These are phyloP conservation scores for Pseudomyrmex cubaensis DNA, from an alignment of 1,140 invertebrate genomes.

Conservation along the genomic window DNA sequence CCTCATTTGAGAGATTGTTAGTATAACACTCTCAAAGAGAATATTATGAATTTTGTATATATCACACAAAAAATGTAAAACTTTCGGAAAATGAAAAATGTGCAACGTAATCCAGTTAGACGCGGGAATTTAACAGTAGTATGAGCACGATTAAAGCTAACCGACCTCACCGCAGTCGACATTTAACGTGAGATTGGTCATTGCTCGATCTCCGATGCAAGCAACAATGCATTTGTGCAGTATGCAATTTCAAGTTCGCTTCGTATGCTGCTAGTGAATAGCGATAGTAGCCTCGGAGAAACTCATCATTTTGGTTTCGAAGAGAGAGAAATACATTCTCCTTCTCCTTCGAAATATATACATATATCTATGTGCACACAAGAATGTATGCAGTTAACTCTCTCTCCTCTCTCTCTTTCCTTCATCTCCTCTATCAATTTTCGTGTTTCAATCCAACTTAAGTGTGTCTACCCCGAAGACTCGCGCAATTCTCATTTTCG, in stretches of 20 bases:
- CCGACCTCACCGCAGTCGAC: slow-evolving; percentile 31
- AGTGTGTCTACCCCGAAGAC: too few species aligned
- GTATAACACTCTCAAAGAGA: neutral
- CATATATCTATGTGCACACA: neutral
- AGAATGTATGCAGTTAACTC: slow-evolving; percentile 17
- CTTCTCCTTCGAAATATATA: slow-evolving; percentile 38
- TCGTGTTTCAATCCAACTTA: too few species aligned
- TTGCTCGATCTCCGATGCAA: slow-evolving; percentile 35
- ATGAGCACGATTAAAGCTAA: slow-evolving; percentile 34
- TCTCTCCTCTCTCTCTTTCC: too few species aligned
- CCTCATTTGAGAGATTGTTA: neutral
- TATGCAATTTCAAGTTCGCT: slow-evolving; percentile 51
- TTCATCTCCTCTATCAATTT: neutral
- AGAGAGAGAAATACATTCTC: neutral
- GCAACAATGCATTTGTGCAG: slow-evolving; percentile 44
- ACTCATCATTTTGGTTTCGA: slow-evolving; percentile 39
- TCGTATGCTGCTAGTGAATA: slow-evolving; percentile 41
- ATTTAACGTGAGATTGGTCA: slow-evolving; percentile 51
- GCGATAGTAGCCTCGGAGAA: slow-evolving; percentile 27
- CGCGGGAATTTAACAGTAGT: slow-evolving; percentile 24
- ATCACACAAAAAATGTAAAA: neutral
- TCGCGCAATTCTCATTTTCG: neutral
- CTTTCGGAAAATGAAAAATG: slow-evolving; percentile 4
- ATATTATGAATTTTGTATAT: too few species aligned
- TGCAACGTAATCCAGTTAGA: neutral